Evolutionary conservation across 2,888 invertebrate genomes (phyloP).

Genomic region (Mesorhabditis spiculigera): DNA sequence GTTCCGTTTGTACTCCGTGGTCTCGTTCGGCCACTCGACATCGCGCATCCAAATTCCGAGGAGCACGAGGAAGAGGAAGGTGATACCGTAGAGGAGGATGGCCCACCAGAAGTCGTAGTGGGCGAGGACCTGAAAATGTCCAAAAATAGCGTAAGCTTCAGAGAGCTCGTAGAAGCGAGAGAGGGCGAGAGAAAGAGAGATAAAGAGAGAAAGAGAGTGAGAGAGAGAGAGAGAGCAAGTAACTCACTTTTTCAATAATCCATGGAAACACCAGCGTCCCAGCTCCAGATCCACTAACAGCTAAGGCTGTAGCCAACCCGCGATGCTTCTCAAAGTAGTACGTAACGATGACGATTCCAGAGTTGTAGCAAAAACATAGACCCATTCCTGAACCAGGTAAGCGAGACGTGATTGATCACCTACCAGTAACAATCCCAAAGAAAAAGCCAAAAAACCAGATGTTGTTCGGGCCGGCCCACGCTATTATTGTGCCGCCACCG

Average conservation of each 20-base stretch:
- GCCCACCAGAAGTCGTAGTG: conserved; percentile 5
- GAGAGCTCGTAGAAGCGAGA: background rate
- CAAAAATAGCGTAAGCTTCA: background rate
- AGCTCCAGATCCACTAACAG: conserved; percentile 59
- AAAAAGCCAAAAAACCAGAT: conserved; percentile 67
- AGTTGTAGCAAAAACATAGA: conserved; percentile 67
- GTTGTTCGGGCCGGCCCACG: conserved; percentile 67
- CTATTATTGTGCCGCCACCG: conserved; percentile 64
- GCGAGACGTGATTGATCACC: background rate
- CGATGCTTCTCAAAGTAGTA: conserved; percentile 75
- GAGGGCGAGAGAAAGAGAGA: too few species aligned
- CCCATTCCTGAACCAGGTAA: conserved; percentile 14
- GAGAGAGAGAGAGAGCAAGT: background rate
- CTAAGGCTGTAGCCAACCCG: conserved; percentile 72
- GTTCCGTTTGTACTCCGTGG: conserved; percentile 33
- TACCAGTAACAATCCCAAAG: conserved; percentile 70
- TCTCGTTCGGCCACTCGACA: conserved; percentile 74
- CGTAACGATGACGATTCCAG: conserved; percentile 84
- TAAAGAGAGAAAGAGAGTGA: too few species aligned
- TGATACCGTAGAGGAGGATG: background rate
- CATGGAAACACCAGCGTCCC: conserved; percentile 85
- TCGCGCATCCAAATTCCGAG: conserved; percentile 76
- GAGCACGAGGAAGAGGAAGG: conserved; percentile 66
- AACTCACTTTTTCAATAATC: conserved; percentile 59
- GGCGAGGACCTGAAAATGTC: conserved; percentile 12